A percentile compares a stretch with the other conserved stretches of the same genome.
phyloP scores from a whole-genome alignment of 2,888 invertebrate species.

The Aporophyla nigra region DNA sequence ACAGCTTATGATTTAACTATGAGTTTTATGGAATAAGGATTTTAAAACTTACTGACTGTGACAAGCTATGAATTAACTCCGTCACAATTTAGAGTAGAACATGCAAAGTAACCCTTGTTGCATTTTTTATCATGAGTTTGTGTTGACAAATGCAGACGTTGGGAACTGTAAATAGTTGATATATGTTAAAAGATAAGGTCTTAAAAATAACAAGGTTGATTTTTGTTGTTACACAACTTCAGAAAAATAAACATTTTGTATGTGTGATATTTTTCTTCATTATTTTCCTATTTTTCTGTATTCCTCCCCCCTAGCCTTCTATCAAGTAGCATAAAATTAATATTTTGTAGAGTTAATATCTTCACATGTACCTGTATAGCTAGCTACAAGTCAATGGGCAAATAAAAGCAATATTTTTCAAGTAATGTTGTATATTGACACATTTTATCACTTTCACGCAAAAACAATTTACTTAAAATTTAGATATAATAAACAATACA shows the following conservation, averaged over 20 bases:
- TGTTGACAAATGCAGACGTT: conserved; percentile 89
- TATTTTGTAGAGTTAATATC: not conserved
- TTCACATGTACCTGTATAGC: conserved; percentile 9
- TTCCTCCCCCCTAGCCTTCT: conserved; percentile 70
- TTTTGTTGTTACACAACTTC: conserved; percentile 91
- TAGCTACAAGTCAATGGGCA: conserved; percentile 23
- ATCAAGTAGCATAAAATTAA: conserved; percentile 8
- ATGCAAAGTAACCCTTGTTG: conserved; percentile 89
- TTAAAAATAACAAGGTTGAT: conserved; percentile 90
- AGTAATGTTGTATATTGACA: conserved; percentile 90
- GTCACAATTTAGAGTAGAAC: conserved; percentile 90
- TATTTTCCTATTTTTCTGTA: conserved; percentile 73
- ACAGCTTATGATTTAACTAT: conserved; percentile 87
- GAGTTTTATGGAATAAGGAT: conserved; percentile 85
- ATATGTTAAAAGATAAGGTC: conserved; percentile 90
- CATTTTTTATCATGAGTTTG: conserved; percentile 90
- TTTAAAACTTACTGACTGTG: conserved; percentile 85
- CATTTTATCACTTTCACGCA: conserved; percentile 89
- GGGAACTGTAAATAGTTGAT: conserved; percentile 90
- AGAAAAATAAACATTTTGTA: conserved; percentile 91
- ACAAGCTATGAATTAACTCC: conserved; percentile 88
- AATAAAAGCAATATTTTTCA: conserved; percentile 81
- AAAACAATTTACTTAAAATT: conserved; percentile 89
- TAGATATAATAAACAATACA: conserved; percentile 85
- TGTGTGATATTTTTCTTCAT: conserved; percentile 87